phyloP scores from a whole-genome alignment of 2,113 vertebrate species.

The Rhizomys pruinosus region DNA sequence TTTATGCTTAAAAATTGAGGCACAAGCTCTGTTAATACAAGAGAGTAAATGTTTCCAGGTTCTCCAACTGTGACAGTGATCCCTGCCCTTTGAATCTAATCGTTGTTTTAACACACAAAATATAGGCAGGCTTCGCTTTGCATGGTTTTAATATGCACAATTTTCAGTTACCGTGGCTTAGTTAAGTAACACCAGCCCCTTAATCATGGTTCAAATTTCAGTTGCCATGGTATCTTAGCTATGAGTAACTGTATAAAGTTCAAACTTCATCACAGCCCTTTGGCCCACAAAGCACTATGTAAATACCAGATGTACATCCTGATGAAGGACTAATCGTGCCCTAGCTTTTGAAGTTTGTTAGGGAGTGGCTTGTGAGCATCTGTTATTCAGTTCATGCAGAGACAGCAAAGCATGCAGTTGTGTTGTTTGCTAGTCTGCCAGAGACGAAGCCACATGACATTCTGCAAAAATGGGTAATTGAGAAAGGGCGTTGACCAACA shows the following conservation, averaged over 20 bases:
- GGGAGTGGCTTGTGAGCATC: neutral
- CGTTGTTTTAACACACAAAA: constrained; percentile 29
- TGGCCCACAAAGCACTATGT: neutral
- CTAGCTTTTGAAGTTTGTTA: neutral
- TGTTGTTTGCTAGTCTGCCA: neutral
- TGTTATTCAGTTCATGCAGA: neutral
- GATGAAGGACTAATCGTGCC: neutral
- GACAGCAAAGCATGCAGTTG: neutral
- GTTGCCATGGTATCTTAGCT: neutral
- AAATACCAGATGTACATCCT: neutral
- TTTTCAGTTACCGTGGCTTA: constrained; percentile 6
- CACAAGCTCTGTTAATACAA: neutral
- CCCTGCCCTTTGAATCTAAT: neutral
- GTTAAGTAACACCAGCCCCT: neutral
- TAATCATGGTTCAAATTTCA: neutral
- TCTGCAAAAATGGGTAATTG: neutral
- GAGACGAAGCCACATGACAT: neutral
- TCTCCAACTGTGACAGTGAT: neutral
- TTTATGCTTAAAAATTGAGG: constrained; percentile 37
- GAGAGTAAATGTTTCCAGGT: neutral
- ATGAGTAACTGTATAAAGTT: neutral
- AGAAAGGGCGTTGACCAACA: neutral
- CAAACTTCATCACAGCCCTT: neutral
- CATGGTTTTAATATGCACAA: neutral
- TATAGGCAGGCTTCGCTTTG: neutral